These are phyloP conservation scores for Pempheris klunzingeri DNA, from an alignment of 2,797 vertebrate species.

Conservation along the genomic window DNA sequence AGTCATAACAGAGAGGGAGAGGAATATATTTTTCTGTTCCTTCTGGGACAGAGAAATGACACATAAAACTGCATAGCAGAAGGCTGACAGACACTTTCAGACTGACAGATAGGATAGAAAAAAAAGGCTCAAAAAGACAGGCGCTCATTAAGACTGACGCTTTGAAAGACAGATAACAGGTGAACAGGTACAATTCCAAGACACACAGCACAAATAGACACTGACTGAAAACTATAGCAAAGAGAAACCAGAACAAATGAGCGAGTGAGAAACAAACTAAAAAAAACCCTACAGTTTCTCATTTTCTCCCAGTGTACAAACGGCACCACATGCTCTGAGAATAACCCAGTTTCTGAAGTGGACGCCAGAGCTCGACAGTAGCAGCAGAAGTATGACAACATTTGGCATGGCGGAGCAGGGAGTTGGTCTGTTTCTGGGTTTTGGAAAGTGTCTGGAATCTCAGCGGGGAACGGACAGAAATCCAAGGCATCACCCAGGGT, in stretches of 20 bases:
- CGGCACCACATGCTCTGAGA: constrained; percentile 42
- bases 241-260: constrained; percentile 6
- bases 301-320: constrained; percentile 44
- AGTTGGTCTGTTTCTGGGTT: constrained; percentile 68
- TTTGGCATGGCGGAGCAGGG: constrained; percentile 58
- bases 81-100: constrained; percentile 3
- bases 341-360: constrained; percentile 42
- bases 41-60: constrained; percentile 1
- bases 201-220: background rate
- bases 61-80: background rate
- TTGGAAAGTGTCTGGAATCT: constrained; percentile 73
- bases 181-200: background rate
- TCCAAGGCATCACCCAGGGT: constrained; percentile 71
- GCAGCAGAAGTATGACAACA: constrained; percentile 63
- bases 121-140: background rate
- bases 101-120: background rate
- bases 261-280: background rate
- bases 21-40: constrained; percentile 2
- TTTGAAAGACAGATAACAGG: constrained; percentile 11
- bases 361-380: constrained; percentile 56
- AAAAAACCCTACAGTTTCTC: constrained; percentile 33
- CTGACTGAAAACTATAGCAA: background rate
- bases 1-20: constrained; percentile 6
- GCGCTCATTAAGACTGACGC: constrained; percentile 11
- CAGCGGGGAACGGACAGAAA: constrained; percentile 61